Evolutionary conservation across 2,113 vertebrate genomes (phyloP).

Genomic region (Amblyopsis rosae): DNA sequence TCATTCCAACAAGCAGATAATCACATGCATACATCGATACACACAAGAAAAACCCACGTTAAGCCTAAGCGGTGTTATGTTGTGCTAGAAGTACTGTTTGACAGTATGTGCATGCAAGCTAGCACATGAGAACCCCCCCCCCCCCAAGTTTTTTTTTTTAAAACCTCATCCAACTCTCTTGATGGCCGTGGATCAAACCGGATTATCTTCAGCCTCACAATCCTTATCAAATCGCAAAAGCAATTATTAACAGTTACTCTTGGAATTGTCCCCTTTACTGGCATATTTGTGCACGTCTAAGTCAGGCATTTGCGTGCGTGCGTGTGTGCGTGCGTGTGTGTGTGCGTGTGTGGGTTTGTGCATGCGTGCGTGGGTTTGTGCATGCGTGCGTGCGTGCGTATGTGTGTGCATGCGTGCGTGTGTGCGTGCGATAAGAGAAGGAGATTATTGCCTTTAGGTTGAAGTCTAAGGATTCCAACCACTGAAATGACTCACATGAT

Average conservation of each 20-base stretch:
- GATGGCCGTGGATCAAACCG: conserved; percentile 27
- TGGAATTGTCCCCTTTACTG: conserved; percentile 1
- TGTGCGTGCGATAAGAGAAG: neutral
- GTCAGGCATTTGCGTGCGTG: neutral
- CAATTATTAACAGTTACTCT: conserved; percentile 15
- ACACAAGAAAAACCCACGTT: neutral
- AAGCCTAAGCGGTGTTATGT: too few relatives aligned
- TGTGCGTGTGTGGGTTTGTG: too few relatives aligned
- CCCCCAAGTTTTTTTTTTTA: neutral
- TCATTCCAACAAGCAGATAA: neutral
- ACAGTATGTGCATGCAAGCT: too few relatives aligned
- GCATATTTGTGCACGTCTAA: neutral
- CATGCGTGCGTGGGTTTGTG: neutral
- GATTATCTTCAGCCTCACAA: conserved; percentile 41
- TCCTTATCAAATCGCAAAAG: conserved; percentile 24
- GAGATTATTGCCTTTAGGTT: too few relatives aligned
- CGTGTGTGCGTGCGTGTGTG: neutral
- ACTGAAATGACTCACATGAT: too few relatives aligned
- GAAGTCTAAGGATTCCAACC: too few relatives aligned
- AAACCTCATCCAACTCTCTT: conserved; percentile 35
- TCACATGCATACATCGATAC: neutral
- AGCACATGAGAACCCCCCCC: neutral
- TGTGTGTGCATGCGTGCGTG: too few relatives aligned
- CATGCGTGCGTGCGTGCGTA: neutral
- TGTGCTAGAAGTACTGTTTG: too few relatives aligned